These are phyloP conservation scores for Drosophila yakuba DNA, from an alignment of 1,140 invertebrate genomes.

Conservation along the genomic window DNA sequence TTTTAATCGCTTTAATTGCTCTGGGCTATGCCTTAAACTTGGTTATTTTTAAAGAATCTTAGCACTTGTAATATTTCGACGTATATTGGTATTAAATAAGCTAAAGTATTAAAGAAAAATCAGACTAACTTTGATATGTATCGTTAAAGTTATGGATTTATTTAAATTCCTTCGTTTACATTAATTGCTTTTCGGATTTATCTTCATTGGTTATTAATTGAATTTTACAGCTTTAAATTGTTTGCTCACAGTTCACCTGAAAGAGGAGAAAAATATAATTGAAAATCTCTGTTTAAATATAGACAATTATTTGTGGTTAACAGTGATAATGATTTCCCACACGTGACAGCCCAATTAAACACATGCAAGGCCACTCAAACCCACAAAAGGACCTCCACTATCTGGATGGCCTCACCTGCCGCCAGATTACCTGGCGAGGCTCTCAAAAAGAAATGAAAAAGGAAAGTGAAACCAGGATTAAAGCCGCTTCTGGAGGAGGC, in stretches of 20 bases:
- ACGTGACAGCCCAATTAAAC: constrained; percentile 48
- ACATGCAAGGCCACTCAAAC: constrained; percentile 38
- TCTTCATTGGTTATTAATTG: constrained; percentile 4
- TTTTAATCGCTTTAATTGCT: constrained; percentile 9
- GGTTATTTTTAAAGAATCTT: constrained; percentile 6
- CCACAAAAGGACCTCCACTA: constrained; percentile 45
- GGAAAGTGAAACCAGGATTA: constrained; percentile 43
- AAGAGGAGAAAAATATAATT: constrained; percentile 34
- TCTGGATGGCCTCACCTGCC: constrained; percentile 25
- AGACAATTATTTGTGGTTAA: constrained; percentile 25
- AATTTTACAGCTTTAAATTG: constrained; percentile 9
- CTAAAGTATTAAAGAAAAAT: constrained; percentile 45
- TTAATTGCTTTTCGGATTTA: constrained; percentile 8
- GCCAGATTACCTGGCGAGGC: constrained; percentile 5
- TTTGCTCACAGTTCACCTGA: constrained; percentile 23
- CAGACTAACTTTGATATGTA: constrained; percentile 78
- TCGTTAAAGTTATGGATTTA: constrained; percentile 56
- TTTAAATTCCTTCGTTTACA: constrained; percentile 34
- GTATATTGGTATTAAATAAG: constrained; percentile 31
- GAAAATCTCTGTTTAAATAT: constrained; percentile 8
- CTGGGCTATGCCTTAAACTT: constrained; percentile 3
- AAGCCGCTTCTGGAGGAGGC: constrained; percentile 24
- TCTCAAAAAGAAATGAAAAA: constrained; percentile 47
- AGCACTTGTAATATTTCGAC: constrained; percentile 26
- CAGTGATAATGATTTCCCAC: constrained; percentile 30